Evolutionary conservation across 64 coral and sea anemone genomes (phyloP).

Genomic region (Pocillopora verrucosa): DNA sequence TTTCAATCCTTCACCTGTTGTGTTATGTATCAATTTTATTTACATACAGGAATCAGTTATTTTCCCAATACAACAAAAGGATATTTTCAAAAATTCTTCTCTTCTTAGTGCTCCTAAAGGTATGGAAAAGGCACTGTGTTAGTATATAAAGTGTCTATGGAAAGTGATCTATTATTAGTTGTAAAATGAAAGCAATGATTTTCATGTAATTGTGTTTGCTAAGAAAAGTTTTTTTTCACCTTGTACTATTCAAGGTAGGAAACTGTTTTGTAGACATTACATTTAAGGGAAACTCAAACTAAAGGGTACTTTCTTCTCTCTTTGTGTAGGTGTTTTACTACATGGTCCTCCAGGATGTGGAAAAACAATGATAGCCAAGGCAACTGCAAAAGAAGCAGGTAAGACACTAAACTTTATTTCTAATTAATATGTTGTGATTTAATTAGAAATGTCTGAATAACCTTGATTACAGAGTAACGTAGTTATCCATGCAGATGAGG

Average conservation of each 20-base stretch:
- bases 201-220: too few species aligned
- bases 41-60: slow-evolving; percentile 88
- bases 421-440: not conserved
- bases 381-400: slow-evolving; percentile 97
- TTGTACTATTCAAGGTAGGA: too few species aligned
- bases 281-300: too few species aligned
- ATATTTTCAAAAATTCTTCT: slow-evolving; percentile 85
- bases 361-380: slow-evolving; percentile 98
- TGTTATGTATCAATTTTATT: not conserved
- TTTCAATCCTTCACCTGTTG: not conserved
- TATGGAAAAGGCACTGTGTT: not conserved
- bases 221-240: too few species aligned
- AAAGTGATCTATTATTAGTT: too few species aligned
- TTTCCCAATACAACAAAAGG: slow-evolving; percentile 83
- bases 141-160: too few species aligned
- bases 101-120: slow-evolving; percentile 94
- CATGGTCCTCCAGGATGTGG: slow-evolving; percentile 97
- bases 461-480: too few species aligned
- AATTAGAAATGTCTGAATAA: too few species aligned
- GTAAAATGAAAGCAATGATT: too few species aligned
- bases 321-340: slow-evolving; percentile 78
- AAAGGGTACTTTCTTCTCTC: not conserved
- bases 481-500: too few species aligned
- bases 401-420: not conserved
- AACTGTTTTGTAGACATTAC: too few species aligned